These are phyloP conservation scores for Saccopteryx bilineata DNA, from an alignment of 2,113 vertebrate species.

Conservation along the genomic window DNA sequence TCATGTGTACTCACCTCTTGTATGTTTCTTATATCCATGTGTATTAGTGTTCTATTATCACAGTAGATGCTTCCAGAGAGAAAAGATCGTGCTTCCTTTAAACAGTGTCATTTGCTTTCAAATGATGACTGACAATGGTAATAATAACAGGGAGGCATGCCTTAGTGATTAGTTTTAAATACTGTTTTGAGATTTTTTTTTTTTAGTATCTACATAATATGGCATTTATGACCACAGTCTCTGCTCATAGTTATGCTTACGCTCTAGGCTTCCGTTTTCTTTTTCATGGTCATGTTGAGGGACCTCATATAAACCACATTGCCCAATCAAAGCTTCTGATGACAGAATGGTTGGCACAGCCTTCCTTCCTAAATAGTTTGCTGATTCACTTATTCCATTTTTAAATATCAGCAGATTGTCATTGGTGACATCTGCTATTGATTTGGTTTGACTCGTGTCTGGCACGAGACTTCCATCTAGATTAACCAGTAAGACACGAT, in stretches of 20 bases:
- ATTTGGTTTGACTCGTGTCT: conserved; percentile 61
- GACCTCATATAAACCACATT: not conserved
- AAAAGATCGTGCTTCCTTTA: conserved; percentile 17
- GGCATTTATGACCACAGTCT: conserved; percentile 2
- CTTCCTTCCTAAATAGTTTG: conserved; percentile 72
- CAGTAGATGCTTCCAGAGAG: not conserved
- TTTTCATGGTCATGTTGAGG: not conserved
- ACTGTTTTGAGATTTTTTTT: conserved; percentile 9
- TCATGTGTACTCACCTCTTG: not conserved
- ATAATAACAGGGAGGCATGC: not conserved
- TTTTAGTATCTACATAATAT: not conserved
- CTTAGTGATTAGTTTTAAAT: conserved; percentile 38
- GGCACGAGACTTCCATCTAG: conserved; percentile 50
- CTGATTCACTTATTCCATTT: conserved; percentile 79
- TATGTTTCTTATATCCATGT: not conserved
- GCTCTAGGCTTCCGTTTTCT: conserved; percentile 16
- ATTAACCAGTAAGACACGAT: conserved; percentile 1
- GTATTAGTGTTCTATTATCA: not conserved
- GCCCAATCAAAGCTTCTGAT: conserved; percentile 8
- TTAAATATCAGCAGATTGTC: conserved; percentile 76
- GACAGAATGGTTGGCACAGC: conserved; percentile 37
- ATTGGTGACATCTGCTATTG: conserved; percentile 74
- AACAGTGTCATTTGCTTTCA: conserved; percentile 7
- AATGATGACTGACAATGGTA: not conserved
- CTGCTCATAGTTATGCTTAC: not conserved